Evolutionary conservation across 2,113 vertebrate species (phyloP).

Genomic region (Redunca redunca): DNA sequence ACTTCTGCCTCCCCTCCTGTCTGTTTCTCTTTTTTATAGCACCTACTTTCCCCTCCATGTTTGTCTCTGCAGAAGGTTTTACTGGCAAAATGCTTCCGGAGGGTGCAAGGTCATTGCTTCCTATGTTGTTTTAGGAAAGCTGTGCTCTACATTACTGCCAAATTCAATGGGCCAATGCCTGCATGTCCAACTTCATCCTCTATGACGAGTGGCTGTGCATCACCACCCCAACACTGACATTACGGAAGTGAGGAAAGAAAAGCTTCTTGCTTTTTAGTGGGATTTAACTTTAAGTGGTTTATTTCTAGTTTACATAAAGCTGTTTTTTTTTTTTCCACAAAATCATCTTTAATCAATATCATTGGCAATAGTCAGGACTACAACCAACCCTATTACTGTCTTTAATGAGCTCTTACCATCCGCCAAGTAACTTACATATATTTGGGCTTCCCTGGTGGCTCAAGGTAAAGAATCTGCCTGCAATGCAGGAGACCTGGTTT

Average conservation of each 20-base stretch:
- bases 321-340: neutral
- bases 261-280: neutral
- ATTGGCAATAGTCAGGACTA: neutral
- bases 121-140: neutral
- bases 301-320: neutral
- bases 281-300: neutral
- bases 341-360: neutral
- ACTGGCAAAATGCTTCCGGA: slow-evolving; percentile 41
- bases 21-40: slow-evolving; percentile 53
- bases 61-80: slow-evolving; percentile 63
- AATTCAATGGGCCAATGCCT: neutral
- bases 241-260: neutral
- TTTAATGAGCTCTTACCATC: neutral
- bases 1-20: neutral
- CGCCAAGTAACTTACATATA: neutral
- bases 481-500: neutral
- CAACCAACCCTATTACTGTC: neutral
- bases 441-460: neutral
- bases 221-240: neutral
- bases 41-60: slow-evolving; percentile 57
- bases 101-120: neutral
- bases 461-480: neutral
- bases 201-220: neutral
- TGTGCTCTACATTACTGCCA: neutral
- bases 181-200: neutral